phyloP scores from a whole-genome alignment of 2,113 vertebrate genomes.

The Eulemur rufifrons region DNA sequence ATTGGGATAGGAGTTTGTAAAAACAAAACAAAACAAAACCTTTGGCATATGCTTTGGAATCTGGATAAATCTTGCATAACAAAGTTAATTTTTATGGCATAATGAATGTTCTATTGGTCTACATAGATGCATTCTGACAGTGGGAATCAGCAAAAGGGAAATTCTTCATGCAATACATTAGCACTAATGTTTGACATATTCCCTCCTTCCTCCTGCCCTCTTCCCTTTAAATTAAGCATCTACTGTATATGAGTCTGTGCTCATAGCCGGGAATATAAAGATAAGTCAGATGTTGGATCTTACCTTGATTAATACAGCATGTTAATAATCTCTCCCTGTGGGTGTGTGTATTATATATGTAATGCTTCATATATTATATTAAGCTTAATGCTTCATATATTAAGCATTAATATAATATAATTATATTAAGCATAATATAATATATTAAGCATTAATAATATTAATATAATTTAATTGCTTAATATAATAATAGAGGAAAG shows the following conservation, averaged over 20 bases:
- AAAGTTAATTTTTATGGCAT: conserved; percentile 25
- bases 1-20: background rate
- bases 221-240: background rate
- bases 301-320: background rate
- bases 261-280: background rate
- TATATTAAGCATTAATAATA: no score
- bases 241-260: background rate
- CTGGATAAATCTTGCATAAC: conserved; percentile 33
- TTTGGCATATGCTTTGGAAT: conserved; percentile 24
- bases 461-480: no score
- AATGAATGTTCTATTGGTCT: background rate
- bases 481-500: background rate
- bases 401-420: no score
- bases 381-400: no score
- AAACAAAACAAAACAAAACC: background rate
- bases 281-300: background rate
- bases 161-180: background rate
- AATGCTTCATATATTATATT: no score
- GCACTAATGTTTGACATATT: background rate
- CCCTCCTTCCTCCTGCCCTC: no score
- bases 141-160: background rate
- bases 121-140: conserved; percentile 13
- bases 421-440: no score
- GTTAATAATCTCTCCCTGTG: background rate
- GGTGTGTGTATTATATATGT: background rate